Evolutionary conservation across 2,797 vertebrate species (phyloP), one percentile per base, ranked within the genome.

Genomic region (Cuniculus paca): DNA sequence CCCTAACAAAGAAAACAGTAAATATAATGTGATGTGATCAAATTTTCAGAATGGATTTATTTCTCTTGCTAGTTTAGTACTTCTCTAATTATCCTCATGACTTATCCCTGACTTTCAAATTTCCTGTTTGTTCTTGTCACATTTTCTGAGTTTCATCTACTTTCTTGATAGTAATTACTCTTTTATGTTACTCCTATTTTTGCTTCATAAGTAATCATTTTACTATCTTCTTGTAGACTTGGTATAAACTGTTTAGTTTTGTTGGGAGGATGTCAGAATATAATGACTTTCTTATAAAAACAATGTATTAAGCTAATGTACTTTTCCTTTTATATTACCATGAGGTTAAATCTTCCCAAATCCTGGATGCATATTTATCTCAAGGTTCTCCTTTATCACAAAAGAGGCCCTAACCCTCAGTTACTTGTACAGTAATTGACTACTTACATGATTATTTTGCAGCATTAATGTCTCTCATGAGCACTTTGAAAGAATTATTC

Each of bases 381-480:
- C 14, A 79, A 61, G 92, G 91, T 93, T 96, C 50, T 93, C 45
- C 74, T 92, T 94, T 90, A 82, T 82, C 36, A 85, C n/a, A 61
- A 34, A 65, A 88, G 45, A 86, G 48, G 36, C 74, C 58, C 85
- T 94, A 68, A 70, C 63, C 34, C 42, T 94, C 60, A 82, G 81
- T 96, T 90, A 86, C 17, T 79, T 80, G 16, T 48, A 50, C 91
- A 87, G 70, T 97, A 97, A 97, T 92, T 96, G 79, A 91, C 91
- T 80, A 52, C 56, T 97, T 91, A 78, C 70, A 36, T 79, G 94
- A 90, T 97, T 96, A 92, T 60, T 95, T 91, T 92, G 80, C 39
- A 95, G 60, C 79, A 54, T 94, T 96, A 95, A 95, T 96, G 87
- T 97, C 86, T 97, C 88, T 90, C 79, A 90, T 81, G 84, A 94